phyloP scores from a whole-genome alignment of 2,797 vertebrate genomes.

The Mycteria americana region DNA sequence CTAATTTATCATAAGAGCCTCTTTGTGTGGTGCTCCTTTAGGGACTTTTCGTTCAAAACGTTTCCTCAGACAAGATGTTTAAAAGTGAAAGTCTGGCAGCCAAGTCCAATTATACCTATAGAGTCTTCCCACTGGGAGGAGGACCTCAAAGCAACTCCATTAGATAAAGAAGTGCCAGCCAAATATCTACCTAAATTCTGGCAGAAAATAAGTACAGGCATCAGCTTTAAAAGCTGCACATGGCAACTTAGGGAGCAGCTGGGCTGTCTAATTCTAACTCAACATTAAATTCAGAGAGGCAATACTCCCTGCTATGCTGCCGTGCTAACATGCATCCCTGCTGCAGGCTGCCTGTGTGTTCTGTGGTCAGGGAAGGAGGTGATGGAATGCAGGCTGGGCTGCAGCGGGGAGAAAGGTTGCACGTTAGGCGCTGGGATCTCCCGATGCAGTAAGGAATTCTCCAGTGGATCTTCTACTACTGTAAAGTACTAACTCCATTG shows the following conservation, averaged over 20 bases:
- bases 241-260: not conserved
- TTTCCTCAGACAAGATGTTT: not conserved
- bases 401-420: not conserved
- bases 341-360: not conserved
- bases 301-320: not conserved
- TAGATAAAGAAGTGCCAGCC: not conserved
- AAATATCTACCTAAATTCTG: not conserved
- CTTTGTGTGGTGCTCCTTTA: not conserved
- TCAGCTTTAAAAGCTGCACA: not conserved
- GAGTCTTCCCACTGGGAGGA: not conserved
- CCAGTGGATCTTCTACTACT: not conserved
- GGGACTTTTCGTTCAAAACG: not conserved
- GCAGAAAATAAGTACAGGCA: not conserved
- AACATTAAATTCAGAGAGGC: not conserved
- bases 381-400: fast-evolving
- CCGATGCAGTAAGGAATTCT: not conserved
- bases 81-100: not conserved
- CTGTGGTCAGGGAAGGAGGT: not conserved
- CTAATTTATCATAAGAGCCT: not conserved
- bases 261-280: not conserved
- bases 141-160: not conserved
- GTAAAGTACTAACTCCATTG: not conserved
- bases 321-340: not conserved
- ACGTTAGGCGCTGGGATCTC: not conserved
- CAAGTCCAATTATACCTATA: not conserved